Conservation (phyloP, 1,140 invertebrate genomes). For the Manduca sexta region DNA sequence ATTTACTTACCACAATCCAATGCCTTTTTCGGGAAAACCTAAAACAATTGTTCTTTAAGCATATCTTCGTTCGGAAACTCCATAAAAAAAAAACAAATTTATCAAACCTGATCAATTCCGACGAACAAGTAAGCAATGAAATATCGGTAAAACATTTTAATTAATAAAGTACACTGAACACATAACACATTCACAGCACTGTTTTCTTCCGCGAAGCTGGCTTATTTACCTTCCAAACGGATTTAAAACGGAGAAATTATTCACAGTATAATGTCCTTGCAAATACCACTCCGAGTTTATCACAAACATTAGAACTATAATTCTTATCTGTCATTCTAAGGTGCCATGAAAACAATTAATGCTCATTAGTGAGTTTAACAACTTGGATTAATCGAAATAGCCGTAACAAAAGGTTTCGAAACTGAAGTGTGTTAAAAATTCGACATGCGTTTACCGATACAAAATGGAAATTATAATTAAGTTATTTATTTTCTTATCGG, state of each 20-base stretch:
- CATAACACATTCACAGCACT: slow-evolving; percentile 32
- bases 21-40: slow-evolving; percentile 9
- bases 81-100: slow-evolving; percentile 1
- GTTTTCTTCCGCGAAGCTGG: slow-evolving; percentile 24
- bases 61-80: background rate
- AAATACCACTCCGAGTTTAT: slow-evolving; percentile 26
- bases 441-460: no score
- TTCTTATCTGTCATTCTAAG: slow-evolving; percentile 4
- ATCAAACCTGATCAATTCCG: slow-evolving; percentile 19
- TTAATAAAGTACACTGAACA: slow-evolving; percentile 20
- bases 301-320: slow-evolving; percentile 11
- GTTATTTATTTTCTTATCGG: no score
- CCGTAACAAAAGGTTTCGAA: no score
- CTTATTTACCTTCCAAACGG: slow-evolving; percentile 37
- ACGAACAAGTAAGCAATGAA: slow-evolving; percentile 6
- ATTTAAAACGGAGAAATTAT: slow-evolving; percentile 47
- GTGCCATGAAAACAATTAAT: no score
- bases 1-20: background rate
- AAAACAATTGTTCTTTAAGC: slow-evolving; percentile 15
- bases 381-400: no score
- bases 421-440: no score
- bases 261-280: slow-evolving; percentile 51
- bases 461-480: no score
- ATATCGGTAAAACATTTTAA: slow-evolving; percentile 16
- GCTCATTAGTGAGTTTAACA: no score